A percentile compares a stretch with the other conserved stretches of the same genome.
phyloP scores from a whole-genome alignment of 2,113 vertebrate species.

The Oxygymnocypris stewartii region DNA sequence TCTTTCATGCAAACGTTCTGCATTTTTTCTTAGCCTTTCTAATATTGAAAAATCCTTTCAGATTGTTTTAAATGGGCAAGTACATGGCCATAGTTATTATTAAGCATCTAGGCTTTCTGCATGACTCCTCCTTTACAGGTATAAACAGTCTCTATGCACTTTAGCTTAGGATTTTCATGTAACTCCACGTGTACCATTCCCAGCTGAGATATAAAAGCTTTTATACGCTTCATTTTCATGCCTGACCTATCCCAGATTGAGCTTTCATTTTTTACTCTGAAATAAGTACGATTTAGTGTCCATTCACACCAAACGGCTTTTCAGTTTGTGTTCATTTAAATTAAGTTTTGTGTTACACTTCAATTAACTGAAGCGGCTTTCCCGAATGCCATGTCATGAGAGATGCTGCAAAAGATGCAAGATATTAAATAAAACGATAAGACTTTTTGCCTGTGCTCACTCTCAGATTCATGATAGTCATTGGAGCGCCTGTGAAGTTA shows the following conservation, averaged over 20 bases:
- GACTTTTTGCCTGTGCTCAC: too few relatives aligned
- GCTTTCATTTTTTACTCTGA: neutral
- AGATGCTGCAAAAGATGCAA: too few relatives aligned
- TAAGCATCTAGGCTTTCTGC: too few relatives aligned
- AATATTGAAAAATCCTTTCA: neutral
- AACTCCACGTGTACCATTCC: neutral
- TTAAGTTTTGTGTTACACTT: neutral
- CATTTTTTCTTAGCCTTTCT: neutral
- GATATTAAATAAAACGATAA: too few relatives aligned
- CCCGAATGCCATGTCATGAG: too few relatives aligned
- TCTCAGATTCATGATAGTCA: neutral
- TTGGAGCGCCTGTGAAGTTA: neutral
- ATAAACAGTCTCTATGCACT: neutral
- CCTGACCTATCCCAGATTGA: neutral
- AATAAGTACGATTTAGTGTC: neutral
- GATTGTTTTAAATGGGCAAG: neutral
- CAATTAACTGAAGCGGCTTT: neutral
- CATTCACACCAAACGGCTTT: neutral
- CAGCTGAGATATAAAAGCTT: neutral
- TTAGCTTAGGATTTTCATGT: neutral
- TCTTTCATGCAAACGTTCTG: neutral
- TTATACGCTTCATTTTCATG: neutral
- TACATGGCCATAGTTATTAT: too few relatives aligned
- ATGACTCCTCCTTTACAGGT: too few relatives aligned
- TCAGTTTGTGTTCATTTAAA: too few relatives aligned